Conservation (phyloP, 1,140 invertebrate genomes). For the Drosophila leontia region DNA sequence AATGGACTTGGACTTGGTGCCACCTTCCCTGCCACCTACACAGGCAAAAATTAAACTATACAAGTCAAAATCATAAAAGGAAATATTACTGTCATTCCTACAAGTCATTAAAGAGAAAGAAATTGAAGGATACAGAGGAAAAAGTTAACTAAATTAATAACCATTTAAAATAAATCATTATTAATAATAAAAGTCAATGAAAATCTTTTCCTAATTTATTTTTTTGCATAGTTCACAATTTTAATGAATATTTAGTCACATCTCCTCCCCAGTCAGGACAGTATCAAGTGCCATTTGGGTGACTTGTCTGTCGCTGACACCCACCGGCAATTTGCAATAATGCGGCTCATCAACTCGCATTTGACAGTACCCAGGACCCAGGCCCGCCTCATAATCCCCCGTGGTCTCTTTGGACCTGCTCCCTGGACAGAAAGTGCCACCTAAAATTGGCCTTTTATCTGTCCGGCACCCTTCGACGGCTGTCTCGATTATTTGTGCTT, state of each 20-base stretch:
- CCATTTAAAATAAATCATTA: neutral
- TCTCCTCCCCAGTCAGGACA: slow-evolving; percentile 1
- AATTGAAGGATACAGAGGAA: neutral
- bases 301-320: slow-evolving; percentile 43
- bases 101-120: neutral
- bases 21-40: slow-evolving; percentile 25
- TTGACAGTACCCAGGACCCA: slow-evolving; percentile 37
- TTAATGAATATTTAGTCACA: neutral
- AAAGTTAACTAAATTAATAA: neutral
- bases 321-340: slow-evolving; percentile 74
- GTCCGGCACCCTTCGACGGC: slow-evolving; percentile 14
- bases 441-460: slow-evolving; percentile 69
- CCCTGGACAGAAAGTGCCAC: slow-evolving; percentile 46
- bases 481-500: slow-evolving; percentile 43
- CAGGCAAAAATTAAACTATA: slow-evolving; percentile 1
- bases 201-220: neutral
- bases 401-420: neutral
- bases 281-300: slow-evolving; percentile 59
- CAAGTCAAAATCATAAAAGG: neutral
- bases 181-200: neutral
- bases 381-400: neutral
- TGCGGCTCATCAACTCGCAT: slow-evolving; percentile 64
- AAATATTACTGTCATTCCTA: neutral
- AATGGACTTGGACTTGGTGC: slow-evolving; percentile 28
- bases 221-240: too few relatives aligned